Conservation (phyloP, 2,797 vertebrate species). For the Chaetophractus vellerosus region DNA sequence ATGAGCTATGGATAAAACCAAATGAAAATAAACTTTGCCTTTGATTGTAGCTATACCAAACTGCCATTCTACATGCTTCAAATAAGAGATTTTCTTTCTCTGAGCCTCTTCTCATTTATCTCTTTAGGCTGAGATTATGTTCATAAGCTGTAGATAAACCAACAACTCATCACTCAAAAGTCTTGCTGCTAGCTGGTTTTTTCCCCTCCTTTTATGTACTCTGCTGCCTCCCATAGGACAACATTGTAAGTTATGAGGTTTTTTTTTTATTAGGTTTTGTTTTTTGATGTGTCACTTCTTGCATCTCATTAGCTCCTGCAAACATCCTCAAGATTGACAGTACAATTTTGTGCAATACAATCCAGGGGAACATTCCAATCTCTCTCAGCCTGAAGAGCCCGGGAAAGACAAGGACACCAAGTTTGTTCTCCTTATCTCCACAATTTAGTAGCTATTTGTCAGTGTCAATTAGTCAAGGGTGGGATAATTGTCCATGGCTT, state of each 20-base stretch:
- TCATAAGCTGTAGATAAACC: conserved; percentile 84
- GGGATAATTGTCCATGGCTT: conserved; percentile 74
- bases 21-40: conserved; percentile 66
- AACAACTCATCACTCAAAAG: conserved; percentile 85
- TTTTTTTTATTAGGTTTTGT: conserved; percentile 26
- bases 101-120: conserved; percentile 71
- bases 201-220: conserved; percentile 87
- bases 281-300: conserved; percentile 59
- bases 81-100: conserved; percentile 59
- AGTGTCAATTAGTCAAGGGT: conserved; percentile 74
- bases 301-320: conserved; percentile 76
- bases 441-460: conserved; percentile 81
- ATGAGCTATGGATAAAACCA: conserved; percentile 47
- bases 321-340: conserved; percentile 68
- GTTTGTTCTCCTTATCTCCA: conserved; percentile 79
- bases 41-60: conserved; percentile 43
- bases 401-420: conserved; percentile 69
- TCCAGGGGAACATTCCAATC: conserved; percentile 70
- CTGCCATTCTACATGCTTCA: conserved; percentile 16
- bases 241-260: conserved; percentile 80
- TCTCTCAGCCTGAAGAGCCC: conserved; percentile 49
- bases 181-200: conserved; percentile 77
- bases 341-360: conserved; percentile 78
- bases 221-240: conserved; percentile 90
- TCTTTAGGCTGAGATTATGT: conserved; percentile 77